Conservation (phyloP, 2,888 invertebrate genomes). For the Eudasyphora cyanicolor region DNA sequence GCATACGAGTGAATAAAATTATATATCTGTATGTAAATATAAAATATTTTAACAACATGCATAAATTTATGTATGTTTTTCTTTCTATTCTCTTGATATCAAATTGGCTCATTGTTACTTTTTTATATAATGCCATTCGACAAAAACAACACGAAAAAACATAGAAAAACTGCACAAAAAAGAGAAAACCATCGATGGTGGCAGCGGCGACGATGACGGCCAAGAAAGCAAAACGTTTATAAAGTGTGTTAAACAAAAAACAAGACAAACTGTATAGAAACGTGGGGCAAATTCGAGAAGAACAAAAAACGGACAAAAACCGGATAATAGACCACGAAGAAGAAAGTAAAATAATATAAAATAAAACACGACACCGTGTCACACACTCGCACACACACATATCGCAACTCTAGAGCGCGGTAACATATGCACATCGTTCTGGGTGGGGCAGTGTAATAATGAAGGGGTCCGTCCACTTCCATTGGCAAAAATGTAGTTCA, state of each 20-base stretch:
- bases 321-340: slow-evolving; percentile 32
- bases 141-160: too few relatives aligned
- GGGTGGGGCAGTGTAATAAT: slow-evolving; percentile 1
- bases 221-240: slow-evolving; percentile 47
- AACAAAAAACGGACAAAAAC: slow-evolving; percentile 24
- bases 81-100: slow-evolving; percentile 5
- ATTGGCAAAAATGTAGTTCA: too few relatives aligned
- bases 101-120: slow-evolving; percentile 59
- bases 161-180: slow-evolving; percentile 71
- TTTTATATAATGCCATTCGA: slow-evolving; percentile 38
- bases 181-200: slow-evolving; percentile 2
- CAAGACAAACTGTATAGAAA: slow-evolving; percentile 21
- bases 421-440: background rate
- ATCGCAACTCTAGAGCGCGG: too few relatives aligned
- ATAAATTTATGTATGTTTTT: slow-evolving; percentile 58
- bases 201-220: background rate
- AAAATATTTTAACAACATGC: slow-evolving; percentile 30
- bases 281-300: background rate
- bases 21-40: slow-evolving; percentile 11
- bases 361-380: slow-evolving; percentile 21
- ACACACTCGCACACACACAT: background rate
- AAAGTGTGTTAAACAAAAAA: slow-evolving; percentile 35
- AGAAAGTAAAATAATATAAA: slow-evolving; percentile 61
- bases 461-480: background rate
- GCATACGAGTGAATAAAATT: slow-evolving; percentile 22